Evolutionary conservation across 64 coral and sea anemone genomes (phyloP).

Genomic region (Pocillopora verrucosa): DNA sequence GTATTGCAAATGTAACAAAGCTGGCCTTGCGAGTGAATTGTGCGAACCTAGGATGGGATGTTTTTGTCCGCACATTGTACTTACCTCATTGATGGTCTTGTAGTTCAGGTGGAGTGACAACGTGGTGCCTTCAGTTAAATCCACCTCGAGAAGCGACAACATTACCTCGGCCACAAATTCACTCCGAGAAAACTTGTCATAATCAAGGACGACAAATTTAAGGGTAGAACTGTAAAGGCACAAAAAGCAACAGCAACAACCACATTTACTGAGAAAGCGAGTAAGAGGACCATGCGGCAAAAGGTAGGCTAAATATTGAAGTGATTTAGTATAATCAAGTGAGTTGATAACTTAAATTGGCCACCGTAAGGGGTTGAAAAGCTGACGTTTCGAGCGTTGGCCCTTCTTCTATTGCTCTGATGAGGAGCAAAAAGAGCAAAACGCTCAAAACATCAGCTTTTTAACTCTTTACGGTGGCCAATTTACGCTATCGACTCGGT

Average conservation of each 20-base stretch:
- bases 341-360: too few relatives aligned
- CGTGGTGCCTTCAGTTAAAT: conserved; percentile 69
- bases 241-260: background rate
- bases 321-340: too few relatives aligned
- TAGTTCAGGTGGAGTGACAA: conserved; percentile 65
- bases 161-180: conserved; percentile 86
- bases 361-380: too few relatives aligned
- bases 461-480: too few relatives aligned
- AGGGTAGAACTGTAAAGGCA: conserved; percentile 31
- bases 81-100: conserved; percentile 52
- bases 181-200: conserved; percentile 86
- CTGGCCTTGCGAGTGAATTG: background rate
- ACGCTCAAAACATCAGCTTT: too few relatives aligned
- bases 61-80: background rate
- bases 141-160: conserved; percentile 57
- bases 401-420: too few relatives aligned
- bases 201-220: conserved; percentile 90
- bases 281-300: background rate
- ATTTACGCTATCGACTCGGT: too few relatives aligned
- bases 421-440: too few relatives aligned
- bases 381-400: too few relatives aligned
- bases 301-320: too few relatives aligned
- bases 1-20: background rate
- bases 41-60: background rate
- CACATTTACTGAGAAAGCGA: background rate